phyloP scores from a whole-genome alignment of 1,140 invertebrate species.

The Neodiprion pinetum region DNA sequence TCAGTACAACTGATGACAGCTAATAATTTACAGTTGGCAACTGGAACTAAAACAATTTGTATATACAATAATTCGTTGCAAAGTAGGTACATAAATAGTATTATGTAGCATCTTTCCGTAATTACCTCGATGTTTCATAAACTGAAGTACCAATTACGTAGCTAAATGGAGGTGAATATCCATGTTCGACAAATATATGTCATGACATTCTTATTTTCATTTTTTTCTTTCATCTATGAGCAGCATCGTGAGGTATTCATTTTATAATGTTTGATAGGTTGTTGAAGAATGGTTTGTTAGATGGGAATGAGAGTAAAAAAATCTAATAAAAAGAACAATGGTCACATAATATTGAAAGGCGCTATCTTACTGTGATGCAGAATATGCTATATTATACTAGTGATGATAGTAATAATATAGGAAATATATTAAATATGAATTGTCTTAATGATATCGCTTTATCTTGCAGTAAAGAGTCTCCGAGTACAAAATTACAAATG shows the following conservation, averaged over 20 bases:
- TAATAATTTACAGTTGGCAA: background rate
- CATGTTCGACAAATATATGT: conserved; percentile 9
- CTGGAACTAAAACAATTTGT: background rate
- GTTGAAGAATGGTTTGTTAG: conserved; percentile 57
- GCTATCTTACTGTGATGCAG: conserved; percentile 64
- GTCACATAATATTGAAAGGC: conserved; percentile 57
- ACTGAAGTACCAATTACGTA: background rate
- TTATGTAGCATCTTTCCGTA: background rate
- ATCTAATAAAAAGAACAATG: conserved; percentile 46
- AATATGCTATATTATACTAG: conserved; percentile 47
- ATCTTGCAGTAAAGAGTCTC: too few relatives aligned
- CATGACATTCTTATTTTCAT: background rate
- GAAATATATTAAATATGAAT: conserved; percentile 1
- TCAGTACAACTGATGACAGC: background rate
- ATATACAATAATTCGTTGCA: background rate
- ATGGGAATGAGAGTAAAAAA: conserved; percentile 45
- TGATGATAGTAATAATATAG: conserved; percentile 36
- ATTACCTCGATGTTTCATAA: background rate
- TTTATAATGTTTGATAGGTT: conserved; percentile 46
- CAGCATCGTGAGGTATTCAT: conserved; percentile 21
- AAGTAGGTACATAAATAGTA: background rate
- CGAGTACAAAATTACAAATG: too few relatives aligned
- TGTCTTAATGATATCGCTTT: background rate
- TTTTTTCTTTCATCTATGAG: conserved; percentile 1
- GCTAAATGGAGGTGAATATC: background rate